phyloP scores from a whole-genome alignment of 2,113 vertebrate species.

The Corythornis cristatus region DNA sequence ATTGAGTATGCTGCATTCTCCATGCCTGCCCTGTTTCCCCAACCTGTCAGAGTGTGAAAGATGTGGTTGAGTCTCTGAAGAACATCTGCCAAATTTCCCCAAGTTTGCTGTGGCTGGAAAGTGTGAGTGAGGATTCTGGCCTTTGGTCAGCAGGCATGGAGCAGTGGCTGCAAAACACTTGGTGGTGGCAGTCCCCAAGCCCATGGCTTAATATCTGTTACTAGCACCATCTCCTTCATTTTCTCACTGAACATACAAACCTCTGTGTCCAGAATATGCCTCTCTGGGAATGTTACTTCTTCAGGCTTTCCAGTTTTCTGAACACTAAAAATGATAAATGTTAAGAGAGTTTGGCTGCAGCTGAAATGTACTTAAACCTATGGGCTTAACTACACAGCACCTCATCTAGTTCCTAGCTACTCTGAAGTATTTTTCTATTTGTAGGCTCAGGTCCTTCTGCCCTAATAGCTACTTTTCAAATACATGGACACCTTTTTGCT shows the following conservation, averaged over 20 bases:
- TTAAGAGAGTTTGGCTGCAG: not conserved
- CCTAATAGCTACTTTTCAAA: not conserved
- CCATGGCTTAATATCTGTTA: not conserved
- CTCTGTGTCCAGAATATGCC: not conserved
- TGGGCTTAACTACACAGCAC: not conserved
- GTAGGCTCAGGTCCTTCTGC: not conserved
- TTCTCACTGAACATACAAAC: not conserved
- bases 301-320: not conserved
- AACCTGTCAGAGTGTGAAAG: not conserved
- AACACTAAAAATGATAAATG: not conserved
- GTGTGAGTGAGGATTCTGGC: not conserved
- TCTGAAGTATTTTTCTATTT: not conserved
- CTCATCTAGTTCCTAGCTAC: not conserved
- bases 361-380: not conserved
- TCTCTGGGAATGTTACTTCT: not conserved
- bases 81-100: not conserved
- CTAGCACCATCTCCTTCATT: not conserved
- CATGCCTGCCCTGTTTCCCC: not conserved
- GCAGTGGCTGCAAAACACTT: not conserved
- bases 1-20: not conserved
- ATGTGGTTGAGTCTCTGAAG: slow-evolving; percentile 10
- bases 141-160: not conserved
- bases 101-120: not conserved
- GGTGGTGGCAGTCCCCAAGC: not conserved
- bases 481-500: not conserved